Evolutionary conservation across 2,797 vertebrate genomes (phyloP).

Genomic region (Typhlichthys eigenmanni): DNA sequence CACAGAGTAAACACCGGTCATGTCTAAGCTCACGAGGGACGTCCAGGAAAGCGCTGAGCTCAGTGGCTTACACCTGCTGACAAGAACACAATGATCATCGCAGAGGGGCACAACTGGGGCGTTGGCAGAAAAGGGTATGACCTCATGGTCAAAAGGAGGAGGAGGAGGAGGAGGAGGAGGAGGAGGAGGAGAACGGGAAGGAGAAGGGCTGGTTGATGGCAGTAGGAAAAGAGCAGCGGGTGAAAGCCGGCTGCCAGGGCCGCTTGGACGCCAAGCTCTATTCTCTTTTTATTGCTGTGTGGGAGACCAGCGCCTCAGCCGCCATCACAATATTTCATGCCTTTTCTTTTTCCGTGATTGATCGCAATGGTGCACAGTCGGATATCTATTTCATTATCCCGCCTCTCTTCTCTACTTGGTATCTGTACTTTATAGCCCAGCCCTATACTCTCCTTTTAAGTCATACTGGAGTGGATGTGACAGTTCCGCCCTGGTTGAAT

Average conservation of each 20-base stretch:
- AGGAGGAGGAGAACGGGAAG: slow-evolving; percentile 21
- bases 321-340: slow-evolving; percentile 1
- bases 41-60: slow-evolving; percentile 61
- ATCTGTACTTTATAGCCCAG: slow-evolving; percentile 7
- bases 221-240: background rate
- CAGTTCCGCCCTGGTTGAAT: slow-evolving; percentile 49
- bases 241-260: background rate
- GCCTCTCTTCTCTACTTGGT: slow-evolving; percentile 9
- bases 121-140: background rate
- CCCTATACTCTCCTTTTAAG: slow-evolving; percentile 9
- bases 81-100: slow-evolving; percentile 57
- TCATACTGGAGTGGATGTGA: slow-evolving; percentile 25
- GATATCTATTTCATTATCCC: slow-evolving; percentile 20
- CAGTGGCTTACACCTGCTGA: slow-evolving; percentile 57
- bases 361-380: slow-evolving; percentile 17
- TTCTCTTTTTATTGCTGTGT: background rate
- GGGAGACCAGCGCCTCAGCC: slow-evolving; percentile 22
- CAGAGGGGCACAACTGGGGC: slow-evolving; percentile 5
- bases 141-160: slow-evolving; percentile 2
- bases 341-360: slow-evolving; percentile 25
- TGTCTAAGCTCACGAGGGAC: slow-evolving; percentile 53
- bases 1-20: slow-evolving; percentile 30
- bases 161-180: slow-evolving; percentile 6
- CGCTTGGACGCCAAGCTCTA: background rate
- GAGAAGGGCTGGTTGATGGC: slow-evolving; percentile 2